Evolutionary conservation across 2,888 invertebrate species (phyloP).

Genomic region (Leptinotarsa haldemani): DNA sequence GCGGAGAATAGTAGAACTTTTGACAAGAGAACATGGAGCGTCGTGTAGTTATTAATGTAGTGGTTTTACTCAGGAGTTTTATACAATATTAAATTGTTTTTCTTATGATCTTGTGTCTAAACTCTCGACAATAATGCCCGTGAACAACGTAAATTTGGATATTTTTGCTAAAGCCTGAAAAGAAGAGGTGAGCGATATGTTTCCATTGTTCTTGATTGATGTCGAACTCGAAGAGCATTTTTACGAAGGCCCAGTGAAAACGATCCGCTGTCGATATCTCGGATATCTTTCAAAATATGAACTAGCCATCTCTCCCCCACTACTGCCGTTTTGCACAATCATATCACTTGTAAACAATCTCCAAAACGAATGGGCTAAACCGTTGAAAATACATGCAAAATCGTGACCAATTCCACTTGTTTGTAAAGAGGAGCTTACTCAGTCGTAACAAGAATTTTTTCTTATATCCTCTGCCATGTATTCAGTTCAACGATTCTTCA

Average conservation of each 20-base stretch:
- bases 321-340: conserved; percentile 15
- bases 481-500: conserved; percentile 9
- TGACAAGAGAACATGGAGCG: conserved; percentile 48
- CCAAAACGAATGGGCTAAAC: conserved; percentile 15
- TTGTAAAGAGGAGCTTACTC: conserved; percentile 3
- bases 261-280: neutral
- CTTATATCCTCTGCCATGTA: conserved; percentile 13
- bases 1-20: conserved; percentile 10
- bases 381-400: conserved; percentile 5
- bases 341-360: conserved; percentile 16
- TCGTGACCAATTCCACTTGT: conserved; percentile 3
- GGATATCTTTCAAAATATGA: neutral
- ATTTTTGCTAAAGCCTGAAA: conserved; percentile 43
- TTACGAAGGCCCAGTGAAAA: neutral
- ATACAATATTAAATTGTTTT: conserved; percentile 57
- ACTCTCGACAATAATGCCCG: conserved; percentile 66
- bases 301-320: neutral
- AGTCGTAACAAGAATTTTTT: conserved; percentile 9
- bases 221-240: neutral
- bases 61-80: conserved; percentile 59
- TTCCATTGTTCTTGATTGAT: conserved; percentile 19
- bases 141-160: conserved; percentile 59
- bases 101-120: conserved; percentile 65
- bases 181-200: conserved; percentile 45
- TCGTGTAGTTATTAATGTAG: conserved; percentile 50